Evolutionary conservation across 2,888 invertebrate genomes (phyloP), one percentile per base, ranked within the genome.

Genomic region (Cacoxenus indagator): DNA sequence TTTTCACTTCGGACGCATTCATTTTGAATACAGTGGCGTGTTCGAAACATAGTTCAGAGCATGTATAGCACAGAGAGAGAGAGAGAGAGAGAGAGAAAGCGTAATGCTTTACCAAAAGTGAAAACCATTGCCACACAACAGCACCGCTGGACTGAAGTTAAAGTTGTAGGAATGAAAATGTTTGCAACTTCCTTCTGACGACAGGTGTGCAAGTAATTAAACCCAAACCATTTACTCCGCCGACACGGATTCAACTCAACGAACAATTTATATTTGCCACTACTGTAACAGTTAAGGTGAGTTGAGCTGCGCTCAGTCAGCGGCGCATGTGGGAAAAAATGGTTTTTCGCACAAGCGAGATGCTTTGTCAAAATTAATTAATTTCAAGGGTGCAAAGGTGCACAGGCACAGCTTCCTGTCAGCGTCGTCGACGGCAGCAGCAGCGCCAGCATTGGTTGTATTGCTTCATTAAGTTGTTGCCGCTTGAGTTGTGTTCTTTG

Each of bases 171-270:
- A 55, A 55, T 55, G 55, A 27, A 26, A 55, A 26, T 55, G 55
- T 55, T n/a, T 55, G n/a, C n/a, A 26, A 55, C 11, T 26, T 55
- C 27, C 11, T 55, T 81, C 83, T 80, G 83, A 83, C 80, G 80
- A 82, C 80, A 80, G 80, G 80, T 80, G 80, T 80, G 82, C 80
- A 74, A 81, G 80, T 80, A 80, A 80, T 83, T 80, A 80, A 75
- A 83, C 81, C 77, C 78, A 76, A 72, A 75, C 70, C 80, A 77
- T 74, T 72, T 75, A 74, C 68, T 71, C 8, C 37, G 8, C 8
- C 51, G 22, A 51, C 31, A 8, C 48, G 8, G 19, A 48, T 3
- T 22, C 51, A 19, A 51, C 5, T 19, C 51, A 51, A 68, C 24
- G 43, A 65, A 74, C 83, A 80, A 80, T 80, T 80, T 83, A 80